Evolutionary conservation across 2,888 invertebrate species (phyloP).

Genomic region (Drosophila mettleri): DNA sequence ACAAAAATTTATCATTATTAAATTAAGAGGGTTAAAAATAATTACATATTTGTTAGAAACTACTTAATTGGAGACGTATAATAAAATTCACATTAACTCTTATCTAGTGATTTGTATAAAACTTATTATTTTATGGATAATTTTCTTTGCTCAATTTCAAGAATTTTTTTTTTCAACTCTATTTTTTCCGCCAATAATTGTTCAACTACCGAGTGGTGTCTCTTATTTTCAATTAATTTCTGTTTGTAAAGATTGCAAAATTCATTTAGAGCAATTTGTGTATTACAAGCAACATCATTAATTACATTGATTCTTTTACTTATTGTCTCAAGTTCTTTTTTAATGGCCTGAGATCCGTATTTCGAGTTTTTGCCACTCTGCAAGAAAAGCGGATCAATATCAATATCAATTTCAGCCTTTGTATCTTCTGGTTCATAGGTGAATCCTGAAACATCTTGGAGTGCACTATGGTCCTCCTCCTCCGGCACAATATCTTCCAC

Average conservation of each 20-base stretch:
- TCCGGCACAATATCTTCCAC: constrained; percentile 69
- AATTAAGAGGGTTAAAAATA: constrained; percentile 8
- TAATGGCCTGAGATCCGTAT: constrained; percentile 17
- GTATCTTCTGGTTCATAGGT: constrained; percentile 60
- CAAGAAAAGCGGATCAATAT: constrained; percentile 61
- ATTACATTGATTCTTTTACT: constrained; percentile 34
- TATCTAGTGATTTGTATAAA: not conserved
- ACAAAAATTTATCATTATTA: constrained; percentile 9
- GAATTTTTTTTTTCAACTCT: constrained; percentile 59
- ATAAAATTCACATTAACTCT: constrained; percentile 20
- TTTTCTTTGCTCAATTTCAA: constrained; percentile 67
- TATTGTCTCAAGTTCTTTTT: constrained; percentile 52
- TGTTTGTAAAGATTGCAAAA: constrained; percentile 64
- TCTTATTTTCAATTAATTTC: constrained; percentile 60
- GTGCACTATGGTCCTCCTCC: constrained; percentile 54
- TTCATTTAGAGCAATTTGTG: constrained; percentile 46
- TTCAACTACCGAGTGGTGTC: constrained; percentile 62
- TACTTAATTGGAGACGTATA: constrained; percentile 15
- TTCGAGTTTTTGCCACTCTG: constrained; percentile 44
- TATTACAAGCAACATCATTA: constrained; percentile 41
- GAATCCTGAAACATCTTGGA: constrained; percentile 54
- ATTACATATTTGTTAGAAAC: constrained; percentile 3
- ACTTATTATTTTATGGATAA: constrained; percentile 54
- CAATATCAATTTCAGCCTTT: constrained; percentile 49
- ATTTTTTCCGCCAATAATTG: constrained; percentile 63